phyloP scores from a whole-genome alignment of 2,113 vertebrate genomes.

The Orycteropus afer region DNA sequence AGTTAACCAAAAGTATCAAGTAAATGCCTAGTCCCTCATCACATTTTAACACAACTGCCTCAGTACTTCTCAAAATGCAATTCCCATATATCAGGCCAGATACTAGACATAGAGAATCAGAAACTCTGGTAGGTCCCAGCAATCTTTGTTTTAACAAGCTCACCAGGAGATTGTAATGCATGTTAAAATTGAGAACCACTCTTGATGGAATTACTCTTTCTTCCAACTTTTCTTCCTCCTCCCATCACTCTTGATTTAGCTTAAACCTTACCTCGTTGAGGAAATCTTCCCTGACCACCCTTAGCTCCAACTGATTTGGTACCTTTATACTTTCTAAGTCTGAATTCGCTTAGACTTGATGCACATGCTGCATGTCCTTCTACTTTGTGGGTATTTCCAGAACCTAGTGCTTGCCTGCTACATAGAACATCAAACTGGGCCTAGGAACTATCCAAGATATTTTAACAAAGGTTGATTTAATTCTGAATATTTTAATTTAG shows the following conservation, averaged over 20 bases:
- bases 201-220: background rate
- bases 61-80: background rate
- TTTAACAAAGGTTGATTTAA: conserved; percentile 50
- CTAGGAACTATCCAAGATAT: background rate
- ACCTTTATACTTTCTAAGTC: conserved; percentile 27
- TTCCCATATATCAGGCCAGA: background rate
- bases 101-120: background rate
- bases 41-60: conserved; percentile 1
- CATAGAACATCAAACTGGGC: background rate
- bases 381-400: background rate
- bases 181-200: background rate
- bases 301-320: background rate
- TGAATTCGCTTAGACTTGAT: background rate
- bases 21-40: background rate
- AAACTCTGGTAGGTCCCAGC: background rate
- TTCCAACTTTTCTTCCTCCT: conserved; percentile 34
- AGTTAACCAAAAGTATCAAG: background rate
- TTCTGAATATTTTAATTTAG: conserved; percentile 31
- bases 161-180: background rate
- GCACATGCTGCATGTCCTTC: background rate
- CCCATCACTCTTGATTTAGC: background rate
- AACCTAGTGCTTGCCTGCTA: background rate
- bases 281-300: background rate
- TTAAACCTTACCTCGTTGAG: background rate
- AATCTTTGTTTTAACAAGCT: conserved; percentile 21